phyloP scores from a whole-genome alignment of 2,888 invertebrate genomes.

The Amblyteles armatorius region DNA sequence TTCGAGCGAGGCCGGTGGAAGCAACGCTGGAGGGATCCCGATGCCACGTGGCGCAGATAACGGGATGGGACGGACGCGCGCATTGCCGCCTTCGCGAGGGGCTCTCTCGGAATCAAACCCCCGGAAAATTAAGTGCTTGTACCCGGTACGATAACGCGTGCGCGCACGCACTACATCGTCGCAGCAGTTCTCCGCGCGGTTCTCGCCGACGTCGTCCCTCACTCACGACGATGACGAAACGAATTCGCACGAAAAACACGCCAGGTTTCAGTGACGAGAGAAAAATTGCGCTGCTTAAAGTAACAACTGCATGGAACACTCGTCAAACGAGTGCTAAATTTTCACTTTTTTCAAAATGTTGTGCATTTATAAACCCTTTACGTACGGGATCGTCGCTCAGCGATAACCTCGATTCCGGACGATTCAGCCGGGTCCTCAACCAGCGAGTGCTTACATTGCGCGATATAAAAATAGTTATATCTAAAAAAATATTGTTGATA shows the following conservation, averaged over 20 bases:
- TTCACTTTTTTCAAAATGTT: too few relatives aligned
- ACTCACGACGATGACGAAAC: constrained; percentile 8
- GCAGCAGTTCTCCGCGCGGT: constrained; percentile 4
- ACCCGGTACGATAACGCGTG: constrained; percentile 80
- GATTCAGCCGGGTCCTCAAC: too few relatives aligned
- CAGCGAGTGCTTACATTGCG: too few relatives aligned
- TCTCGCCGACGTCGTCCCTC: neutral
- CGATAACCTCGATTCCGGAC: too few relatives aligned
- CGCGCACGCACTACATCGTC: constrained; percentile 59
- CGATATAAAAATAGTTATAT: too few relatives aligned
- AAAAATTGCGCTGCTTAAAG: neutral
- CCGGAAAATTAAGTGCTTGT: constrained; percentile 84
- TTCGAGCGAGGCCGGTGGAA: constrained; percentile 70
- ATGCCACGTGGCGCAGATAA: constrained; percentile 84
- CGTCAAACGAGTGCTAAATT: too few relatives aligned
- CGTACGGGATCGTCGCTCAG: too few relatives aligned
- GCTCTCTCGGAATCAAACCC: constrained; percentile 79
- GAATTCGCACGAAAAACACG: neutral
- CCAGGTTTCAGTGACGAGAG: neutral
- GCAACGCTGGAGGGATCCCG: constrained; percentile 48
- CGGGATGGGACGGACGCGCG: constrained; percentile 75
- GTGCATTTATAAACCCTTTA: too few relatives aligned
- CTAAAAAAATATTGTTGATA: too few relatives aligned
- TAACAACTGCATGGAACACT: too few relatives aligned
- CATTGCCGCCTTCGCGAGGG: constrained; percentile 68